Evolutionary conservation across 1,140 invertebrate genomes (phyloP), one percentile per base, ranked within the genome.

Genomic region (Lethocerus indicus): DNA sequence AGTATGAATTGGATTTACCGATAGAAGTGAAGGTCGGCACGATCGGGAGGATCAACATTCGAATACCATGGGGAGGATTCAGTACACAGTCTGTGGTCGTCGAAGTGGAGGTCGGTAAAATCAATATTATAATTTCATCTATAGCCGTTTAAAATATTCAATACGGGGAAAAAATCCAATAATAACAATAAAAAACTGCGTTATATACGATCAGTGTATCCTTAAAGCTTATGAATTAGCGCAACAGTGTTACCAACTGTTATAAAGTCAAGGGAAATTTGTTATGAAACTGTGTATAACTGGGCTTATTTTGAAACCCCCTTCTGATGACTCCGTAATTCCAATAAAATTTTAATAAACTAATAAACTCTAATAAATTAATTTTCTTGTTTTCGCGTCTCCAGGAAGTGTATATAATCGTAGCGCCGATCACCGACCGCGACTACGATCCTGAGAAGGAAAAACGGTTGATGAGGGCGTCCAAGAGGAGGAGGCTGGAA

Each of bases 1-100:
- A 86, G 82, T 83, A 81, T 60, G 80, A 85, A 61, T 64, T 87
- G 29, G 78, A 83, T 59, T 64, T 87, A 50, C 83, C 83, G 5
- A 80, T 88, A 50, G 83, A 83, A 67, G 81, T 87, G 23, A 81
- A 83, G 66, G 77, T 78, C 47, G 83, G 83, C 43, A 73, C 78
- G 18, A 75, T 87, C 50, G 83, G 83, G 29, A 79, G 78, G 62
- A 74, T 86, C 54, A 75, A 71, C 40, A 63, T 87, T 1, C 76
- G 79, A 60, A 85, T 87, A 63, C 83, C 83, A 55, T 86, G 83
- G 83, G 74, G 74, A 1, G 74, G 74, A 26, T 65, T 86, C 1
- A 83, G 79, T 61, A 74, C 71, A 9, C 74, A 83, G 57, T 75
- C 80, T 0, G 72, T 82, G 14, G 61, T 78, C 0, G 67, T 81